Evolutionary conservation across 1,140 invertebrate genomes (phyloP).

Genomic region (Heliconius nattereri): DNA sequence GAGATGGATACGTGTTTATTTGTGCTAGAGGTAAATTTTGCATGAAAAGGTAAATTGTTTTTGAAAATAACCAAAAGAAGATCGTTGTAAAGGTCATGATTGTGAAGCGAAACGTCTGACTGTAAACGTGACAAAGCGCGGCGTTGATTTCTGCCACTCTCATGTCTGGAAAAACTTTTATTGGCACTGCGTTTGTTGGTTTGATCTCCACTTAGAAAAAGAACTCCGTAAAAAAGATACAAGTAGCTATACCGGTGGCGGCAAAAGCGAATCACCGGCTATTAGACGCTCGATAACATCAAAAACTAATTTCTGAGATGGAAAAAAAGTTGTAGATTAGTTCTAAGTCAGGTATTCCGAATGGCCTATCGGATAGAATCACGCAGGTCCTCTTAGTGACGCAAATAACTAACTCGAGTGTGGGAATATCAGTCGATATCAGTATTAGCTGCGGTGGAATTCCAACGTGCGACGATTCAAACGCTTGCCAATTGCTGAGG

Average conservation of each 20-base stretch:
- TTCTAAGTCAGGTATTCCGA: constrained; percentile 7
- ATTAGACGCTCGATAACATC: background rate
- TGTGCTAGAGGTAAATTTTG: no score
- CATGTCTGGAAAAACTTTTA: no score
- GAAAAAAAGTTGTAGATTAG: constrained; percentile 2
- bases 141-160: no score
- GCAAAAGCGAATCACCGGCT: background rate
- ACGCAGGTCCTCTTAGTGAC: constrained; percentile 40
- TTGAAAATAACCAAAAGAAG: no score
- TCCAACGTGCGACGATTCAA: constrained; percentile 42
- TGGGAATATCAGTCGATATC: constrained; percentile 42
- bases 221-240: background rate
- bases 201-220: no score
- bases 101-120: no score
- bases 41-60: no score
- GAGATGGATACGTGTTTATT: background rate
- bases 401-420: constrained; percentile 36
- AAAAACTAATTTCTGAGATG: constrained; percentile 2
- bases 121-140: no score
- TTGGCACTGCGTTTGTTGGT: no score
- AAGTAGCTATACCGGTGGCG: background rate
- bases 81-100: no score
- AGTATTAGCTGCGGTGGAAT: constrained; percentile 18
- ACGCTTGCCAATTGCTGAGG: constrained; percentile 23
- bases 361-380: constrained; percentile 39